Conservation (phyloP, 2,797 vertebrate species). For the Ptychobarbus kaznakovi region DNA sequence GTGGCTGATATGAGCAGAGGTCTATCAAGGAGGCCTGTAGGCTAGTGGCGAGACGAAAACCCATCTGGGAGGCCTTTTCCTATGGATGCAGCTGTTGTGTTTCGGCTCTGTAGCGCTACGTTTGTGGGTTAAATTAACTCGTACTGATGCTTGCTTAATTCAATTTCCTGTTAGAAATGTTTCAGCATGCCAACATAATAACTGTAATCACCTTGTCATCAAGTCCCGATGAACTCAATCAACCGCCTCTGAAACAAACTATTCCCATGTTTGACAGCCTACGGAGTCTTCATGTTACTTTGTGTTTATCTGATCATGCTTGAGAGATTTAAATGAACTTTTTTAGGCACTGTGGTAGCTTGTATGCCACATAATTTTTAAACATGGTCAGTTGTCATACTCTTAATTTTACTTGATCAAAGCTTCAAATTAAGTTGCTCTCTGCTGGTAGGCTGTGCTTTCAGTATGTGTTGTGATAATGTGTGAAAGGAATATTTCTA, state of each 20-base stretch:
- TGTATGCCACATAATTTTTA: constrained; percentile 80
- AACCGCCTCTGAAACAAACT: constrained; percentile 23
- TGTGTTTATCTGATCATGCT: constrained; percentile 15
- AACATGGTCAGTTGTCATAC: constrained; percentile 94
- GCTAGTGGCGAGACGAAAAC: constrained; percentile 16
- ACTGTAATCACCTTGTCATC: constrained; percentile 37
- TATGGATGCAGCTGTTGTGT: constrained; percentile 14
- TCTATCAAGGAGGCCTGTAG: constrained; percentile 34
- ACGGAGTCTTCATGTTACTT: constrained; percentile 26
- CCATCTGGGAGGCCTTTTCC: neutral
- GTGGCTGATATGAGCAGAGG: constrained; percentile 46
- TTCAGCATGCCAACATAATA: constrained; percentile 36
- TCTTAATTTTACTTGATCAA: constrained; percentile 91
- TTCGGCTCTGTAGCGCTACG: neutral
- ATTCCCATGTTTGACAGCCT: constrained; percentile 40
- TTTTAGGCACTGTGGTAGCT: constrained; percentile 68
- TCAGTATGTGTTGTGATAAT: neutral
- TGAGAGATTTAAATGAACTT: neutral
- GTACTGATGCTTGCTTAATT: constrained; percentile 34
- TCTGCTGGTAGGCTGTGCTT: constrained; percentile 78
- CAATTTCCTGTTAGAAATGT: constrained; percentile 35
- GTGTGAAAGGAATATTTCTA: neutral
- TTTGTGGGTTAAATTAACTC: constrained; percentile 42
- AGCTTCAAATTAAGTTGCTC: constrained; percentile 90
- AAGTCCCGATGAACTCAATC: constrained; percentile 39